phyloP scores from a whole-genome alignment of 2,888 invertebrate genomes.

The Buathra laborator region DNA sequence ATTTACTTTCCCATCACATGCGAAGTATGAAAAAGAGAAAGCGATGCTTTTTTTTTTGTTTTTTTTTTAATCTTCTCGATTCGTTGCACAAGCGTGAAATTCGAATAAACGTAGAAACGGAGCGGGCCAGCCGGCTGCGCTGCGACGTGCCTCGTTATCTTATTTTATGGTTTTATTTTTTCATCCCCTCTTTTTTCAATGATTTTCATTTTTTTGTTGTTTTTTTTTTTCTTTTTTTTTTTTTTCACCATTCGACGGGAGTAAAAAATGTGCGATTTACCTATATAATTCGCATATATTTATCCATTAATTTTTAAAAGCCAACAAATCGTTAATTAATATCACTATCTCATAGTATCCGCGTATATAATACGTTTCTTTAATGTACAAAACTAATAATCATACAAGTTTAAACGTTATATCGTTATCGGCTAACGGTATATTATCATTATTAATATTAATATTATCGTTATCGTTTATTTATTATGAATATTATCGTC shows the following conservation, averaged over 20 bases:
- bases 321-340: constrained; percentile 70
- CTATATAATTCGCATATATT: constrained; percentile 52
- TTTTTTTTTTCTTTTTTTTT: constrained; percentile 11
- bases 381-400: constrained; percentile 71
- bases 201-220: background rate
- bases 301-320: constrained; percentile 60
- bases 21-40: background rate
- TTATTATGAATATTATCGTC: constrained; percentile 55
- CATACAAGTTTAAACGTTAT: constrained; percentile 59
- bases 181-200: background rate
- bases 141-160: constrained; percentile 58
- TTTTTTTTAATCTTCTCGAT: constrained; percentile 24
- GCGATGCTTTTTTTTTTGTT: background rate
- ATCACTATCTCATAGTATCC: constrained; percentile 67
- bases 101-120: constrained; percentile 45
- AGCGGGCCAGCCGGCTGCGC: constrained; percentile 62
- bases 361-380: constrained; percentile 61
- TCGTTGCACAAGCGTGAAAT: constrained; percentile 47
- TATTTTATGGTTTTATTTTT: constrained; percentile 4
- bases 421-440: constrained; percentile 52
- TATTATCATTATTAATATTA: constrained; percentile 41
- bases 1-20: background rate
- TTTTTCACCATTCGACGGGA: constrained; percentile 43
- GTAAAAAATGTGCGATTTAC: constrained; percentile 57
- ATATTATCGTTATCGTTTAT: constrained; percentile 41